Base-by-base conservation (phyloP, 1,140 invertebrate species). In the Drosophila santomea region DNA sequence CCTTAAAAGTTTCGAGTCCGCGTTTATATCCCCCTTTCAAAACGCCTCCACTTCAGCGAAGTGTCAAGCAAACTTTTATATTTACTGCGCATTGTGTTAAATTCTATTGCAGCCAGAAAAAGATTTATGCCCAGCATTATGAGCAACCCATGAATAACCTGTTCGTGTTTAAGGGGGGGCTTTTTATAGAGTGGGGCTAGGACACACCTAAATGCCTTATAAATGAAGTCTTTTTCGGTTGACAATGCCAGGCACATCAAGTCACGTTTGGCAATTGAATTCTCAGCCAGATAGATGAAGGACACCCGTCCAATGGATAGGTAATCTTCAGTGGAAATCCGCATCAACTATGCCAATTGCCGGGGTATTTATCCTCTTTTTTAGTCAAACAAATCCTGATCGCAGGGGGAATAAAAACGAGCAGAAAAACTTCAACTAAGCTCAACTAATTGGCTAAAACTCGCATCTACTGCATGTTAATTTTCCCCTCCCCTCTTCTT, bases 391-490 rank as follows among this genome's bases (percentile, higher is more conserved):
- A 52, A 68, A 68, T 68, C 59, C 60, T 35, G 59, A 58, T 45
- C 48, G 38, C 35, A 52, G 20, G 25, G 51, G 6, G 45, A 44
- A 44, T 38, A 60, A 64, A 61, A 66, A 69, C 52, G 51, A 2
- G 55, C 35, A 17, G 25, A 67, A 63, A 66, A 66, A 77, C 56
- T 76, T 57, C 25, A 67, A 73, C 73, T 44, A 67, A 86, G 72
- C 82, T 80, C 74, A 75, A 63, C 82, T 86, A 86, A 86, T 86
- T 86, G 83, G 83, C 83, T 75, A 73, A 86, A 76, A 86, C 82
- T 82, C 78, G 82, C 82, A 86, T 80, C 78, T 73, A 52, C 80
- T 82, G 83, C 83, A 86, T 86, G 82, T 88, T 86, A 86, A 86
- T 86, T 85, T 82, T 64, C 60, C 52, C 38, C 55, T 43, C 47